Evolutionary conservation across 2,113 vertebrate genomes (phyloP).

Genomic region (Felis catus): DNA sequence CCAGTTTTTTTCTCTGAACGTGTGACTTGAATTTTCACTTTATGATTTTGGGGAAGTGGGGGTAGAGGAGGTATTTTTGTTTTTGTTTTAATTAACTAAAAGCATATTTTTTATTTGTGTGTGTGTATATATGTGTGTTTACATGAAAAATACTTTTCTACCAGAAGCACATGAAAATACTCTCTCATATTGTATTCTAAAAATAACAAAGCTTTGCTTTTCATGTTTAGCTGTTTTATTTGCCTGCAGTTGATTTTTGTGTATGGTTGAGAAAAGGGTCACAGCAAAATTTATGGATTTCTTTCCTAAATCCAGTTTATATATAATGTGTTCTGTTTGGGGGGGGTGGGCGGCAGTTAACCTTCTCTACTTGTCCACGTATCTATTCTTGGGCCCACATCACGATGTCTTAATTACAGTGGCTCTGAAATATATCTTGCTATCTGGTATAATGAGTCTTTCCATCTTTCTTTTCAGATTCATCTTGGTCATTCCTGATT

Average conservation of each 20-base stretch:
- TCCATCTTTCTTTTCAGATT: not conserved
- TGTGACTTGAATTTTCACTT: not conserved
- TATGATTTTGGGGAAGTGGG: not conserved
- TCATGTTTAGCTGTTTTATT: not conserved
- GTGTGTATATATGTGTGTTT: not conserved
- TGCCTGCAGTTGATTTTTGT: not conserved
- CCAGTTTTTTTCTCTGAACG: not conserved
- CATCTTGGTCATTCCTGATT: conserved; percentile 3
- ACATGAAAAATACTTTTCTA: conserved; percentile 20
- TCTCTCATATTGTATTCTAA: not conserved
- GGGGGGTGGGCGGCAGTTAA: too few species aligned
- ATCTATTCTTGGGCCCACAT: not conserved
- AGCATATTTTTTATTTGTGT: not conserved
- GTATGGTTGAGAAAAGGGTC: not conserved
- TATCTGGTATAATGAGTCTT: not conserved
- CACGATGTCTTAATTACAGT: not conserved
- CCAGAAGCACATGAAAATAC: not conserved
- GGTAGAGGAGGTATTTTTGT: not conserved
- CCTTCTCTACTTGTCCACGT: not conserved
- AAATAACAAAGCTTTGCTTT: not conserved
- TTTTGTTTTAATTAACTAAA: not conserved
- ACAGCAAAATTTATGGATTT: not conserved
- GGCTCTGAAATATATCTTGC: not conserved
- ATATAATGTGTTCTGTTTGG: not conserved
- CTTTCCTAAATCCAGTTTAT: not conserved